phyloP scores from a whole-genome alignment of 2,113 vertebrate genomes.

The Atractosteus spatula region DNA sequence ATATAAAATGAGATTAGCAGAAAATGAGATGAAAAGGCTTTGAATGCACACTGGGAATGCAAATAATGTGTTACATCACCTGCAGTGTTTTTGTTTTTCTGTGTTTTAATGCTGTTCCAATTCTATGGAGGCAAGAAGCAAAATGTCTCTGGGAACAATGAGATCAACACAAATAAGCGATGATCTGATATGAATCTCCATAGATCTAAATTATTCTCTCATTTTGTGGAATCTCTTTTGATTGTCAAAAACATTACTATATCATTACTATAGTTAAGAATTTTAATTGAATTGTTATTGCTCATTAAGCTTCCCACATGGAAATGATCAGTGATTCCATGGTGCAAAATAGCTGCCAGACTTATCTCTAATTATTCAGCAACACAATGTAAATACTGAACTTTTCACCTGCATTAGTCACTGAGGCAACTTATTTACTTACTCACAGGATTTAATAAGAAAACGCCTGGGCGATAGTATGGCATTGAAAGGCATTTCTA shows the following conservation, averaged over 20 bases:
- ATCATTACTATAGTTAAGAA: constrained; percentile 27
- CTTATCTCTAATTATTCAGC: constrained; percentile 5
- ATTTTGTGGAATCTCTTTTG: constrained; percentile 27
- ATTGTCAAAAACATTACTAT: constrained; percentile 39
- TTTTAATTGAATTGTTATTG: constrained; percentile 32
- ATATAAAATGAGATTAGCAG: no score
- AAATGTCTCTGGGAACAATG: background rate
- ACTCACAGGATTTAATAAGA: background rate
- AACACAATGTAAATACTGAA: background rate
- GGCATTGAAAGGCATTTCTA: no score
- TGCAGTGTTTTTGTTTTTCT: no score
- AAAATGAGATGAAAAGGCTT: no score
- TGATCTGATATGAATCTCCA: constrained; percentile 41
- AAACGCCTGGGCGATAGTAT: no score
- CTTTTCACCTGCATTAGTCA: constrained; percentile 3
- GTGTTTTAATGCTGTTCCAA: no score
- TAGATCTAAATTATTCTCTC: constrained; percentile 30
- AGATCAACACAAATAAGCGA: background rate
- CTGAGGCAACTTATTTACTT: background rate
- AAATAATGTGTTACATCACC: no score
- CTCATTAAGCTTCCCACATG: constrained; percentile 30
- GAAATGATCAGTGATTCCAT: constrained; percentile 26
- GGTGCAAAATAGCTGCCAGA: constrained; percentile 17
- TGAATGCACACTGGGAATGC: no score
- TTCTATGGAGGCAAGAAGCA: no score